Conservation (phyloP, 1,140 invertebrate genomes). For the Mactra quadrangularis region DNA sequence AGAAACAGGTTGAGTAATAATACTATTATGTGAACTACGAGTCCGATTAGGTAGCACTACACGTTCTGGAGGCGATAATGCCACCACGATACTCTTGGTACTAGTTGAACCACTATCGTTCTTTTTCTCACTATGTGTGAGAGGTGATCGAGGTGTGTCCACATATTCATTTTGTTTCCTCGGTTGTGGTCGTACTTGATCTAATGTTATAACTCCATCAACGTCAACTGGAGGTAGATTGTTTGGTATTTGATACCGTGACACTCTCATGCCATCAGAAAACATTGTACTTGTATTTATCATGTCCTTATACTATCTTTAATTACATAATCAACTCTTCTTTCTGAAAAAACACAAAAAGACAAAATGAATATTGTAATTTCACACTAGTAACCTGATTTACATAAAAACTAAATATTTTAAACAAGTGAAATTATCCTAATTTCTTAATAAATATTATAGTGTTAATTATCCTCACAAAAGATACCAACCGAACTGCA, state of each 20-base stretch:
- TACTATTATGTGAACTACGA: conserved; percentile 51
- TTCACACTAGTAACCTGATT: too few relatives aligned
- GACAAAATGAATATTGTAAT: too few relatives aligned
- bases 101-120: not conserved
- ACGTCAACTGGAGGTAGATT: conserved; percentile 43
- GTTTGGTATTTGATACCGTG: conserved; percentile 47
- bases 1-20: conserved; percentile 70
- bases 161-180: conserved; percentile 81
- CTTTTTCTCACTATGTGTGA: conserved; percentile 39
- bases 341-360: too few relatives aligned
- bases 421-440: too few relatives aligned
- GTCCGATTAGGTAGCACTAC: conserved; percentile 45
- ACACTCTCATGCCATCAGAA: conserved; percentile 44
- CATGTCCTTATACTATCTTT: too few relatives aligned
- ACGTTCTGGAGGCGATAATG: conserved; percentile 33
- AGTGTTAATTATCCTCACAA: too few relatives aligned
- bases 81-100: conserved; percentile 21
- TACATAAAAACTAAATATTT: too few relatives aligned
- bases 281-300: not conserved
- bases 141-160: conserved; percentile 73
- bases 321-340: too few relatives aligned
- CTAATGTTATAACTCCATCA: conserved; percentile 73
- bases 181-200: conserved; percentile 76
- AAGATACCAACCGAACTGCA: too few relatives aligned
- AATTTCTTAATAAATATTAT: too few relatives aligned